Evolutionary conservation across 2,888 invertebrate genomes (phyloP), one percentile per base, ranked within the genome.

Genomic region (Campoletis raptor): DNA sequence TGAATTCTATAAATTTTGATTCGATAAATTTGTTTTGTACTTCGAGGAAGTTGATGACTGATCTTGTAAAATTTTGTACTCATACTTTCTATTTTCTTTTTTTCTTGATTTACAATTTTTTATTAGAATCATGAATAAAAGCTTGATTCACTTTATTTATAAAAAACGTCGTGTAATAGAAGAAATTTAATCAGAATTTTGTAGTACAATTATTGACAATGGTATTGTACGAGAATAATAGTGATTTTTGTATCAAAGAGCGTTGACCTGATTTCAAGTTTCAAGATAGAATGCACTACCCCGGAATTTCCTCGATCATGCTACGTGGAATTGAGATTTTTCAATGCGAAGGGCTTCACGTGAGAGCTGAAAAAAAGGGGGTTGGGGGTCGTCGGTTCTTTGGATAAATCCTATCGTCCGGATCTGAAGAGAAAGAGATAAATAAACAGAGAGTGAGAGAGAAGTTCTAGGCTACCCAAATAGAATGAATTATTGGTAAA

Each of bases 351-450:
- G 86, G 86, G 86, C 82, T 85, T 87, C 74, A 42, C 84, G 64
- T 54, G 83, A 74, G 66, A 67, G 78, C 45, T 61, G 73, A 73
- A 69, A 81, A 74, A 69, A 82, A 69, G 76, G 57, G 76, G 48
- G 70, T 76, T 69, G 83, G 76, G 73, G 77, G 52, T 77, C 67
- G 66, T 66, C 18, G 64, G 52, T 78, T 85, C 69, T 87, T 82
- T 79, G 84, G 76, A 87, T 87, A 85, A 87, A 87, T 87, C 84
- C 86, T 87, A 87, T 87, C 86, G 86, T 84, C 66, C 78, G 64
- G 81, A 87, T 87, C 86, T 84, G 79, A 84, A 87, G 86, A 87
- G 69, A 67, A 81, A 81, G 81, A 84, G 18, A 54, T 73, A 81
- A 18, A 61, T 30, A 78, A 77, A 83, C 4, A 81, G 73, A 57